These are phyloP conservation scores for Xestia sexstrigata DNA, from an alignment of 2,888 invertebrate species.

Conservation along the genomic window DNA sequence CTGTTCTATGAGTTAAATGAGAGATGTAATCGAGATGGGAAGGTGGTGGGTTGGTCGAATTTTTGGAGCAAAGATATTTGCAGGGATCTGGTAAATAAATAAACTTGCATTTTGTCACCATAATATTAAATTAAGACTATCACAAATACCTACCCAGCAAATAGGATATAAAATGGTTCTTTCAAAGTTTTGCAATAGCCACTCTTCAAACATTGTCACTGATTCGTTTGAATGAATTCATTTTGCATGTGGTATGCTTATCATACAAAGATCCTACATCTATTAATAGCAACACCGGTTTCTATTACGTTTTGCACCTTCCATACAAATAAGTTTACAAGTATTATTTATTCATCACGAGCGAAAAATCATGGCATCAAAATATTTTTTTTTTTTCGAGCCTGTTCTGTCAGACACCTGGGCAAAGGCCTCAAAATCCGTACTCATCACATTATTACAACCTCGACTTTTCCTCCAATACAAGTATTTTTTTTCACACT, in stretches of 20 bases:
- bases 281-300: conserved; percentile 5
- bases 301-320: neutral
- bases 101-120: neutral
- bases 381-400: too few relatives aligned
- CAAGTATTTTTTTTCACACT: conserved; percentile 58
- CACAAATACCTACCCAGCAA: neutral
- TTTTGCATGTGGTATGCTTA: neutral
- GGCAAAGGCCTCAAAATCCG: neutral
- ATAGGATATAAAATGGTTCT: neutral
- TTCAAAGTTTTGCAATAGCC: neutral
- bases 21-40: conserved; percentile 10
- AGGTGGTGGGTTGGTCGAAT: neutral
- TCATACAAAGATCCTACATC: neutral
- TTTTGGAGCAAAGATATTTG: neutral
- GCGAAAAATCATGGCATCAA: neutral
- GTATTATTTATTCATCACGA: neutral
- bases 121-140: neutral
- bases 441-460: conserved; percentile 27
- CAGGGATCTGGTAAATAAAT: neutral
- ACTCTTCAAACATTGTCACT: neutral
- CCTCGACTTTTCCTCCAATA: conserved; percentile 35
- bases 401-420: too few relatives aligned
- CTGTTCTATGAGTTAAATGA: conserved; percentile 46
- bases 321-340: conserved; percentile 16
- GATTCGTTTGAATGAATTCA: neutral